A percentile compares a stretch with the other conserved stretches of the same genome.
Conservation (phyloP, 2,113 vertebrate genomes). For the Actenoides hombroni region DNA sequence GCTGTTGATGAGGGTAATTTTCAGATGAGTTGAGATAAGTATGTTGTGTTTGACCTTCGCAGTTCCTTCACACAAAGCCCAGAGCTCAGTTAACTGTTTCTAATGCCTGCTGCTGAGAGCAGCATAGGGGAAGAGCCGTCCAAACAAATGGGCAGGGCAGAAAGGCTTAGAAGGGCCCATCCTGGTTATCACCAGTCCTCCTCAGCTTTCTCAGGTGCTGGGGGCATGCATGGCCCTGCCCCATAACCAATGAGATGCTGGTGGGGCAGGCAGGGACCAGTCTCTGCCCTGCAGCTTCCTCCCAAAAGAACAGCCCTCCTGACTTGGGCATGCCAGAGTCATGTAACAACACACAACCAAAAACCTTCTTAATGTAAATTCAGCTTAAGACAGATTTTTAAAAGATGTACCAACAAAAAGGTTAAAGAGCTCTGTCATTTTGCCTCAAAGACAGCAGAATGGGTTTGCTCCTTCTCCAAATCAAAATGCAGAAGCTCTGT, state of each 20-base stretch:
- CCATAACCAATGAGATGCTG: background rate
- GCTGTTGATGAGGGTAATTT: background rate
- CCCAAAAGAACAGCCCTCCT: background rate
- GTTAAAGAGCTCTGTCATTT: background rate
- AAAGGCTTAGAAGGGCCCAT: background rate
- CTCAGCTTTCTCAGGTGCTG: background rate
- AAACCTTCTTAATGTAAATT: background rate
- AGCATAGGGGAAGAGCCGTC: background rate
- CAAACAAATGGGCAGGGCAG: background rate
- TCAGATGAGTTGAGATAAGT: constrained; percentile 8
- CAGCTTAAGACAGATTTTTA: background rate
- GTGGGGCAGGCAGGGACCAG: accelerated
- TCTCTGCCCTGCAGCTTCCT: background rate
- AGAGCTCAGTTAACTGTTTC: background rate
- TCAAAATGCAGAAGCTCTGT: background rate
- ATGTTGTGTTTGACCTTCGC: background rate
- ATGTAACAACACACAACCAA: background rate
- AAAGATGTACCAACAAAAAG: background rate
- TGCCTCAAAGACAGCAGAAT: background rate
- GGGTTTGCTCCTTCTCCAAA: background rate
- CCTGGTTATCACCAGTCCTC: background rate
- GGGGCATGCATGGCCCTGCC: accelerated
- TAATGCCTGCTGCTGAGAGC: background rate
- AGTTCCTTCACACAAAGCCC: background rate
- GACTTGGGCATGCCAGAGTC: background rate